Evolutionary conservation across 2,888 invertebrate genomes (phyloP), one percentile per base, ranked within the genome.

Genomic region (Hylaea fasciaria): DNA sequence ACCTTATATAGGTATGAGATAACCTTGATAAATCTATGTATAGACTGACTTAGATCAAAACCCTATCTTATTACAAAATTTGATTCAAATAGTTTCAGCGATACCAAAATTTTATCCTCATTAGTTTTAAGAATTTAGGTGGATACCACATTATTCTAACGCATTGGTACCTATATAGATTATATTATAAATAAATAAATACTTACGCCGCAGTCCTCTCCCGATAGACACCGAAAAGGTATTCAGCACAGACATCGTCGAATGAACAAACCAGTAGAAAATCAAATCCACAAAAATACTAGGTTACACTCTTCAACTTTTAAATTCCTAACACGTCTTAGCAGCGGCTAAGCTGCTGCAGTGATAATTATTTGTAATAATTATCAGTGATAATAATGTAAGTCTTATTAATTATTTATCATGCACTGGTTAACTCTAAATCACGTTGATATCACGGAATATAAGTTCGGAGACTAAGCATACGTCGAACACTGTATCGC

Each of bases 161-260:
- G n/a, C n/a, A n/a, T n/a, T n/a, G n/a, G n/a, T n/a, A n/a, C n/a
- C n/a, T n/a, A n/a, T n/a, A 4, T n/a, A 37, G 3, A 35, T 3
- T 10, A 12, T 37, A 37, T 2, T 37, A 12, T 2, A 12, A 3
- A 37, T 37, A 37, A 43, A 14, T 28, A 9, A 63, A 50, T 82
- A 91, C 91, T 91, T 73, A 91, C 91, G 85, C 51, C 84, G 75
- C 53, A 90, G 73, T 63, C 87, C 85, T 66, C 85, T 88, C 5
- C 86, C 87, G 48, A 91, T 80, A 5, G 85, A 84, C 62, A 90
- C 90, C 28, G 86, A 85, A 62, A 91, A 91, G 63, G 91, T 91
- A 68, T 90, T 91, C 35, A 91, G 67, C 71, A 89, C 84, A 64
- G 91, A 91, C 90, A 91, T 91, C 10, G 44, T 32, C n/a, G 2